These are phyloP conservation scores for Sandelia bainsii DNA, from an alignment of 2,797 vertebrate species.

Conservation along the genomic window DNA sequence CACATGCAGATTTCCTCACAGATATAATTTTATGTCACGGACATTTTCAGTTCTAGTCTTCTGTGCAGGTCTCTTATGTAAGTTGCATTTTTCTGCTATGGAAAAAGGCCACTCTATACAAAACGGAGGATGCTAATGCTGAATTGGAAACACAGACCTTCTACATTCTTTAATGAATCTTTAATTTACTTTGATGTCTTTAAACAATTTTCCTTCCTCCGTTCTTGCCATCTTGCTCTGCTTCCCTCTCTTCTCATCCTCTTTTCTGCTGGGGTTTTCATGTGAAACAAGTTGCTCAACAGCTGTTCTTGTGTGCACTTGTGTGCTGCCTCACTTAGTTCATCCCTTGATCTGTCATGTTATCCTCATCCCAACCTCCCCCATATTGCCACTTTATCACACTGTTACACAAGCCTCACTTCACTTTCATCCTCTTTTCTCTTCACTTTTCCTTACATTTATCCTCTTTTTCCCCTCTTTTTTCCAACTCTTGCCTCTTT, in stretches of 20 bases:
- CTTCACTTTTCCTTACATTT: constrained; percentile 22
- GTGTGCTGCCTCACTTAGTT: constrained; percentile 56
- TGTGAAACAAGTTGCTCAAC: constrained; percentile 58
- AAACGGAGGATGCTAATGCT: neutral
- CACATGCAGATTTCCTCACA: neutral
- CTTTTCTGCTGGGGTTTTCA: constrained; percentile 39
- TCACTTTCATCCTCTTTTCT: constrained; percentile 15
- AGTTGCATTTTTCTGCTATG: neutral
- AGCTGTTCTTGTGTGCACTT: constrained; percentile 62
- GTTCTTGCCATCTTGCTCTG: neutral
- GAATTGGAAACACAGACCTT: neutral
- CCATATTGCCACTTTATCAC: constrained; percentile 48
- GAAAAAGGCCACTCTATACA: neutral
- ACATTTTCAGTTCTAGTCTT: neutral
- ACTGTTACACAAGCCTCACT: constrained; percentile 39
- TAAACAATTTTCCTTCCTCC: neutral
- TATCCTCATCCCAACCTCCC: constrained; percentile 43
- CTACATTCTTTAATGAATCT: neutral
- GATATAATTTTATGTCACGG: neutral
- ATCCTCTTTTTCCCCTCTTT: neutral
- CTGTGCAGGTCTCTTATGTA: neutral
- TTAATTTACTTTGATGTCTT: constrained; percentile 1
- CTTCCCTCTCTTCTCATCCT: constrained; percentile 6
- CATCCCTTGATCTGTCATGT: constrained; percentile 67
- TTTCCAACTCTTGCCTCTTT: constrained; percentile 7